Evolutionary conservation across 2,888 invertebrate genomes (phyloP).

Genomic region (Adineta ricciae): DNA sequence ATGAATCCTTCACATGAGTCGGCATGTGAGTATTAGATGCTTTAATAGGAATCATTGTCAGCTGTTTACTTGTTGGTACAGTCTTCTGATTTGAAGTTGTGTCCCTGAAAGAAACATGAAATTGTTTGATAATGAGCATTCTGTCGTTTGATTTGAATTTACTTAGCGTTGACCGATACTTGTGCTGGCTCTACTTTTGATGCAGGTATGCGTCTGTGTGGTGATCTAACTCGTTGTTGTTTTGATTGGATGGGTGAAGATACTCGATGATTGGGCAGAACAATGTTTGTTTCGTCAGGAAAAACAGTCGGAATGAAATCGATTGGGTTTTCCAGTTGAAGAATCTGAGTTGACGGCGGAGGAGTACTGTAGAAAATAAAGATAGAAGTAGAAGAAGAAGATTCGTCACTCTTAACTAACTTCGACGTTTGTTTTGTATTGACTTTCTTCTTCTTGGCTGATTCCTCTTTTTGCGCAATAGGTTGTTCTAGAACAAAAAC

Average conservation of each 20-base stretch:
- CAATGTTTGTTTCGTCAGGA: background rate
- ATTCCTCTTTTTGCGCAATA: background rate
- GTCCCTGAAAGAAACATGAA: too few species aligned
- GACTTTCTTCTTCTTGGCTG: background rate
- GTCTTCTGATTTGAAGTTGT: too few species aligned
- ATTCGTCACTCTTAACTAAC: background rate
- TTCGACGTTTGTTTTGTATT: background rate
- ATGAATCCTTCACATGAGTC: background rate
- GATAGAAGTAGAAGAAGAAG: background rate
- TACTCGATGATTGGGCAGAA: background rate
- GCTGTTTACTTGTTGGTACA: background rate
- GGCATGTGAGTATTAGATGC: background rate
- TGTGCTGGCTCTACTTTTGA: background rate
- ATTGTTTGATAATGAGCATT: too few species aligned
- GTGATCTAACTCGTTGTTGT: background rate
- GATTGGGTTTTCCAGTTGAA: background rate
- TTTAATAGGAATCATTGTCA: background rate
- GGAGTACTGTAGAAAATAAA: background rate
- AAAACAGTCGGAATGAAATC: background rate
- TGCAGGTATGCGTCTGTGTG: background rate
- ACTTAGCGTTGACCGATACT: background rate
- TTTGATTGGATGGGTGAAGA: background rate
- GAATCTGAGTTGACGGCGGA: background rate
- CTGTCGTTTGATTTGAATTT: background rate
- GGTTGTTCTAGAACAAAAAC: background rate